Conservation (phyloP, 1,140 invertebrate species). For the Matsumurasca onukii region DNA sequence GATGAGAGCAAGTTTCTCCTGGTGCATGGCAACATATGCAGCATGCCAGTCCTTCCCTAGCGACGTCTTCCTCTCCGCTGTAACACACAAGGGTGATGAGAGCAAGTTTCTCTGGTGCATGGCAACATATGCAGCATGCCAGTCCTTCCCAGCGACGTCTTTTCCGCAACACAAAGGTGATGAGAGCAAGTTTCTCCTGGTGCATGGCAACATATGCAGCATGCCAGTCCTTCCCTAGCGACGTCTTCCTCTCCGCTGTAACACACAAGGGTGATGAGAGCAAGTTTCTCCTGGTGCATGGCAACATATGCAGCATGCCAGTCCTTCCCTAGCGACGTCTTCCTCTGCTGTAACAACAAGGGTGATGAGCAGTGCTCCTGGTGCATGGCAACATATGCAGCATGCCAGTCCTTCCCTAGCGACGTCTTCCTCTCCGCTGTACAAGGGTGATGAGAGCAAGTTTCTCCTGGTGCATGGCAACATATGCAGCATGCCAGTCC, state of each 20-base stretch:
- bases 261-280: slow-evolving; percentile 41
- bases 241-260: slow-evolving; percentile 75
- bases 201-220: slow-evolving; percentile 67
- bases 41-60: slow-evolving; percentile 80
- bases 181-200: slow-evolving; percentile 77
- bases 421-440: slow-evolving; percentile 76
- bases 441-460: too few relatives aligned
- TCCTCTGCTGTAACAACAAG: slow-evolving; percentile 72
- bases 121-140: slow-evolving; percentile 73
- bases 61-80: slow-evolving; percentile 76
- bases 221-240: slow-evolving; percentile 81
- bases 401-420: slow-evolving; percentile 79
- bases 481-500: slow-evolving; percentile 75
- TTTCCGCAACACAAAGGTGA: slow-evolving; percentile 69
- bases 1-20: too few relatives aligned
- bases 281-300: too few relatives aligned
- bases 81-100: too few relatives aligned
- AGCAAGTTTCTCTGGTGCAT: too few relatives aligned
- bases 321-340: slow-evolving; percentile 76
- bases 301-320: slow-evolving; percentile 71
- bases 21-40: too few relatives aligned
- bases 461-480: too few relatives aligned
- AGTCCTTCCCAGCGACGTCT: slow-evolving; percentile 78
- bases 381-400: too few relatives aligned
- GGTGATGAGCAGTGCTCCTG: too few relatives aligned